Evolutionary conservation across 1,140 invertebrate species (phyloP), one percentile per base, ranked within the genome.

Genomic region (Halictus rubicundus): DNA sequence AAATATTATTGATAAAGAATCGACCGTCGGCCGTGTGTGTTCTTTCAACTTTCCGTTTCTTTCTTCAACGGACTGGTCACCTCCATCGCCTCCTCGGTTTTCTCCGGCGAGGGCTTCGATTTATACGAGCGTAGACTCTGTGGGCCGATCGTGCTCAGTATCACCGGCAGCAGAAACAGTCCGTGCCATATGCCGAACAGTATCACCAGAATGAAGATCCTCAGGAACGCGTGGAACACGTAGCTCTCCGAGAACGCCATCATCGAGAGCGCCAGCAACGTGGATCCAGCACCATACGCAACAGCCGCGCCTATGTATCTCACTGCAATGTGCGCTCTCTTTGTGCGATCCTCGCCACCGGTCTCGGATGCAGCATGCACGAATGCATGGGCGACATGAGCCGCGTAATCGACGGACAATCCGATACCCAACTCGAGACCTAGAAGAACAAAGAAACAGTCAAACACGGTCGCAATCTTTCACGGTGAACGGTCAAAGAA

Each of bases 331-430:
- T 96, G 91, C 0, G 95, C 94, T 83, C 97, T 92, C 37, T 95
- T 94, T 21, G 93, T 89, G 66, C 95, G 94, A 80, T 94, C 92
- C 27, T 95, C 52, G 19, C 21, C 14, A 16, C 61, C 68, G 10
- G 95, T 68, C 91, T 92, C 61, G 80, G 80, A 65, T 90, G 91
- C 8, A 27, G 92, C 88, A 42, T 94, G 94, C 82, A 97, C 94
- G 90, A 97, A 98, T 5, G 96, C 96, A 85, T 97, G 96, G n/a
- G 96, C 97, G 14, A 98, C 96, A 90, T 98, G 97, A 9, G 97
- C 97, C 0, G 97, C 97, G 83, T 98, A 97, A 93, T 98, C 97
- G 1, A 98, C 97, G 87, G 97, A 97, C 49, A 98, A 93, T 52
- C 97, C 97, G 84, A 98, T 96, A n/a, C 96, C 96, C 69, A 98